These are phyloP conservation scores for Tamandua tetradactyla DNA, from an alignment of 2,797 vertebrate genomes.

Conservation along the genomic window DNA sequence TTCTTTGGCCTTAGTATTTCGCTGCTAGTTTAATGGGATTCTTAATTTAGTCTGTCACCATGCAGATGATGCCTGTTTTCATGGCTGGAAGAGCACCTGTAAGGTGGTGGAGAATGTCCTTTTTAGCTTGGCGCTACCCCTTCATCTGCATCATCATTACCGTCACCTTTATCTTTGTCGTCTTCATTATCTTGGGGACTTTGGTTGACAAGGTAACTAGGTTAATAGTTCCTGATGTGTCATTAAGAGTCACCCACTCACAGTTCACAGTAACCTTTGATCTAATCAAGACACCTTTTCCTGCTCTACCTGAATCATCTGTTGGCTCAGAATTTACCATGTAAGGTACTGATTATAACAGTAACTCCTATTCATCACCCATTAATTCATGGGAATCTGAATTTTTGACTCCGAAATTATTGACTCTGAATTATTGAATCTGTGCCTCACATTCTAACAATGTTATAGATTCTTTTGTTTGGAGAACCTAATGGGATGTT, in stretches of 20 bases:
- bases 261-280: slow-evolving; percentile 40
- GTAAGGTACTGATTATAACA: not conserved
- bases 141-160: slow-evolving; percentile 43
- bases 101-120: not conserved
- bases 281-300: slow-evolving; percentile 35
- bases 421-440: no score
- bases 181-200: slow-evolving; percentile 48
- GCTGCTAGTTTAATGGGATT: slow-evolving; percentile 18
- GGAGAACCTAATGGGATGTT: not conserved
- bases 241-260: slow-evolving; percentile 50
- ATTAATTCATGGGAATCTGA: slow-evolving; percentile 1
- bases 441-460: not conserved
- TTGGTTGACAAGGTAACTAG: slow-evolving; percentile 34
- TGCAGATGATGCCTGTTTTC: not conserved
- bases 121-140: not conserved
- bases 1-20: not conserved
- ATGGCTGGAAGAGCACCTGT: not conserved
- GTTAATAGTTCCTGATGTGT: slow-evolving; percentile 46
- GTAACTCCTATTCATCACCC: not conserved
- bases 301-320: not conserved
- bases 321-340: not conserved
- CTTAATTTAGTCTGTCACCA: not conserved
- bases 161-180: slow-evolving; percentile 48
- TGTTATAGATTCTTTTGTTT: not conserved
- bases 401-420: not conserved